Conservation (phyloP, 2,113 vertebrate genomes). For the Thalassoma bifasciatum region DNA sequence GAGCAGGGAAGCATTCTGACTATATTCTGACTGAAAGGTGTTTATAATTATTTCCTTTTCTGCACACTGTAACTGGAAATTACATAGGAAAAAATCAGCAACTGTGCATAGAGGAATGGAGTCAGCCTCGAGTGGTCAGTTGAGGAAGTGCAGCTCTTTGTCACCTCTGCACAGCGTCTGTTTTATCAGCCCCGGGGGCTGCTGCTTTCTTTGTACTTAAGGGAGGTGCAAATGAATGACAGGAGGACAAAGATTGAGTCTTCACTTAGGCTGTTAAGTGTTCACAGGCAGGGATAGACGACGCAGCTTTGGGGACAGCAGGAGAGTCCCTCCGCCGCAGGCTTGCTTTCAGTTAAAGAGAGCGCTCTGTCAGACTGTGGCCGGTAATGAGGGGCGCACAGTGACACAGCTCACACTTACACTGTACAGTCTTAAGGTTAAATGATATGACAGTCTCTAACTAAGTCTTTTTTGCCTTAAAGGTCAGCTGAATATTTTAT, state of each 20-base stretch:
- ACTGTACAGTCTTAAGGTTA: constrained; percentile 82
- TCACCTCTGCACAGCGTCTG: neutral
- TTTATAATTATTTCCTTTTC: too few relatives aligned
- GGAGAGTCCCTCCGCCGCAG: constrained; percentile 66
- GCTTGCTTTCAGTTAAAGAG: constrained; percentile 70
- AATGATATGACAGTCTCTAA: constrained; percentile 84
- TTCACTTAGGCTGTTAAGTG: constrained; percentile 53
- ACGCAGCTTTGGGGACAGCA: constrained; percentile 61
- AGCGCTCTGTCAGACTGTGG: constrained; percentile 67
- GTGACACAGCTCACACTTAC: constrained; percentile 63
- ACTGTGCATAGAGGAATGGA: too few relatives aligned
- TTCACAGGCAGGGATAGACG: constrained; percentile 53
- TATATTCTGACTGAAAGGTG: too few relatives aligned
- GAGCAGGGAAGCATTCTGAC: too few relatives aligned
- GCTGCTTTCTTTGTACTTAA: neutral
- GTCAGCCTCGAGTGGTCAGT: neutral
- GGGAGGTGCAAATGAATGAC: constrained; percentile 61
- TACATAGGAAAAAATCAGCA: too few relatives aligned
- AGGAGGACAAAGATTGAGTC: constrained; percentile 66
- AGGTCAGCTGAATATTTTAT: constrained; percentile 86
- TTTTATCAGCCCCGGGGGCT: neutral
- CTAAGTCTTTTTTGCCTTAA: constrained; percentile 82
- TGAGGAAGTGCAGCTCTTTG: neutral
- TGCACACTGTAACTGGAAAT: too few relatives aligned
- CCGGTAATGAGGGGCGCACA: constrained; percentile 81